Base-by-base conservation (phyloP, 1,140 invertebrate species). In the Lucilia sericata region DNA sequence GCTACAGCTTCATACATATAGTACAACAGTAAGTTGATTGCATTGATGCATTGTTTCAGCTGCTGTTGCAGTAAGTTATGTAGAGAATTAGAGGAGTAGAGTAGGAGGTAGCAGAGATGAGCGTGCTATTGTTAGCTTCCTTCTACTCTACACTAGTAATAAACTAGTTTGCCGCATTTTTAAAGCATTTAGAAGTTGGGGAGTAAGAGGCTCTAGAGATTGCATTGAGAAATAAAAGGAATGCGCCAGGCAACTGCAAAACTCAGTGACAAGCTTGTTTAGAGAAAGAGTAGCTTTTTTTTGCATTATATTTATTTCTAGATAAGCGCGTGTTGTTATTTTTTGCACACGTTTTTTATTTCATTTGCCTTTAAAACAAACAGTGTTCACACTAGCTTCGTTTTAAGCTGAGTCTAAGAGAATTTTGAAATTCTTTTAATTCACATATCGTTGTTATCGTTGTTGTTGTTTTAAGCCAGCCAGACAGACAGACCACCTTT, bases 261-360 rank as follows among this genome's bases (percentile, higher is more conserved):
- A 55, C 51, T 55, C 51, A 55, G 17, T 55, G 51, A 55, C 51
- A 55, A 55, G 17, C 51, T 55, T 55, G 51, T 5, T 12, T 14
- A 42, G 5, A 42, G 5, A n/a, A 12, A 55, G 5, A 13, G n/a
- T n/a, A 55, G 51, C 51, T 55, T 70, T 70, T 70, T 70, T 60
- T 60, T 60, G 13, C 51, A 17, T 60, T 60, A n/a, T 60, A n/a
- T 42, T 42, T 42, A 42, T 42, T 70, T 70, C 19, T 19, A 70
- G 65, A 70, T 70, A 70, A 70, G 21, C n/a, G 65, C 65, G 65
- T 70, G 65, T 70, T 70, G 19, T 3, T 25, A 70, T 70, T 70
- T 70, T 70, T 70, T 70, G 10, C 9, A 21, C 21, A 70, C 19
- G 65, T 70, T 70, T 70, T 70, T 19, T 5, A 21, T 60, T n/a